These are phyloP conservation scores for Montifringilla adamsi DNA, from an alignment of 2,113 vertebrate species.

Conservation along the genomic window DNA sequence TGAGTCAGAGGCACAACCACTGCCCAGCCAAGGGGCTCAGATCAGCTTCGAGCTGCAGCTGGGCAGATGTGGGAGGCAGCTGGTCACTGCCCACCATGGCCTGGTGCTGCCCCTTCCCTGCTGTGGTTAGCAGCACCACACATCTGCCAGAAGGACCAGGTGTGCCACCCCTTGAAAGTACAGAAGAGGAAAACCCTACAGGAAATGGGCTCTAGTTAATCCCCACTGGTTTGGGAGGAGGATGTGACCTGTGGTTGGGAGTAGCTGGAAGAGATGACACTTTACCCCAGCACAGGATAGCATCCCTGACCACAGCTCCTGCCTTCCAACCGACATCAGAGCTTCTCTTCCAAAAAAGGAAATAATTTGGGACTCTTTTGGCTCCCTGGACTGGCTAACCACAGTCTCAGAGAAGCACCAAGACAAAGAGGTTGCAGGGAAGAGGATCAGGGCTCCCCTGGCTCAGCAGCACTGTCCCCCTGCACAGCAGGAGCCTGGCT, in stretches of 20 bases:
- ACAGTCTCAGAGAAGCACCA: background rate
- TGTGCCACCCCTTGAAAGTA: background rate
- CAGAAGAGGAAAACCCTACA: background rate
- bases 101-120: background rate
- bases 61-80: conserved; percentile 22
- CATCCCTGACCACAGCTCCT: background rate
- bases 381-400: background rate
- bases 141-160: conserved; percentile 1
- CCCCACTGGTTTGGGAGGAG: background rate
- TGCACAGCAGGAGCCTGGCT: background rate
- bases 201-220: background rate
- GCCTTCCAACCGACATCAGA: background rate
- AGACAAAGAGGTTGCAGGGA: background rate
- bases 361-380: background rate
- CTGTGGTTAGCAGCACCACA: background rate
- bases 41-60: background rate
- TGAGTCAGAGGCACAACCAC: background rate
- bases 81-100: background rate
- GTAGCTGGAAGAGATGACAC: background rate
- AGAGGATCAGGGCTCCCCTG: background rate
- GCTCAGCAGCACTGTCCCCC: background rate
- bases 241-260: conserved; percentile 25
- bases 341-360: conserved; percentile 45
- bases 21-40: background rate
- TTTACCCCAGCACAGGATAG: background rate